These are phyloP conservation scores for Cyrtorhinus lividipennis DNA, from an alignment of 1,140 invertebrate species.

Conservation along the genomic window DNA sequence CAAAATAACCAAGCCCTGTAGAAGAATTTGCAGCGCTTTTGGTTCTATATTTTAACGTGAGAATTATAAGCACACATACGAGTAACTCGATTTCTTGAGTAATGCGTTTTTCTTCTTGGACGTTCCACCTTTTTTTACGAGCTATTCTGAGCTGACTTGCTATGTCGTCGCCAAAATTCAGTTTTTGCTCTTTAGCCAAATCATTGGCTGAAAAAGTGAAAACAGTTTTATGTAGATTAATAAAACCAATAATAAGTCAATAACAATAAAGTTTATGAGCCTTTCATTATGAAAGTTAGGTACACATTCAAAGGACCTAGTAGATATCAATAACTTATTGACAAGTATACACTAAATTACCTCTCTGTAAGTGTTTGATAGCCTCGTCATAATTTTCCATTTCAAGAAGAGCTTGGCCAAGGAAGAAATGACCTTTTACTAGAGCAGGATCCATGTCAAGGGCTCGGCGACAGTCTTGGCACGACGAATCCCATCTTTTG, in stretches of 20 bases:
- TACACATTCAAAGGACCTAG: too few relatives aligned
- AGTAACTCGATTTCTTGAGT: constrained; percentile 72
- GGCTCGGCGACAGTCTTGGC: constrained; percentile 74
- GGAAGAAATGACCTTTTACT: constrained; percentile 91
- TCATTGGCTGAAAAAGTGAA: constrained; percentile 59
- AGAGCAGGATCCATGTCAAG: constrained; percentile 72
- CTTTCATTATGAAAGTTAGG: too few relatives aligned
- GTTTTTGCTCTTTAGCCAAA: constrained; percentile 80
- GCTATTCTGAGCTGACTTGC: constrained; percentile 73
- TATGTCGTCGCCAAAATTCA: constrained; percentile 96
- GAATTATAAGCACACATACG: constrained; percentile 16
- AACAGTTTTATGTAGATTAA: too few relatives aligned
- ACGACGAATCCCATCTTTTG: constrained; percentile 76
- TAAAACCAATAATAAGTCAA: too few relatives aligned
- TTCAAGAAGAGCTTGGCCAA: constrained; percentile 80
- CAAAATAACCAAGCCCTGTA: too few relatives aligned
- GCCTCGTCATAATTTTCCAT: constrained; percentile 81
- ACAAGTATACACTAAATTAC: too few relatives aligned
- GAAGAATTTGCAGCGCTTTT: too few relatives aligned
- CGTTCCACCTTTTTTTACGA: constrained; percentile 79
- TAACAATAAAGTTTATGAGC: too few relatives aligned
- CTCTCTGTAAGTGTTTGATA: constrained; percentile 86
- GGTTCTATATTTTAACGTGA: too few relatives aligned
- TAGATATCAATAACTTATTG: too few relatives aligned
- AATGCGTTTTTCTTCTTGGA: constrained; percentile 86